Evolutionary conservation across 2,113 vertebrate species (phyloP).

Genomic region (Sinocyclocheilus anophthalmus): DNA sequence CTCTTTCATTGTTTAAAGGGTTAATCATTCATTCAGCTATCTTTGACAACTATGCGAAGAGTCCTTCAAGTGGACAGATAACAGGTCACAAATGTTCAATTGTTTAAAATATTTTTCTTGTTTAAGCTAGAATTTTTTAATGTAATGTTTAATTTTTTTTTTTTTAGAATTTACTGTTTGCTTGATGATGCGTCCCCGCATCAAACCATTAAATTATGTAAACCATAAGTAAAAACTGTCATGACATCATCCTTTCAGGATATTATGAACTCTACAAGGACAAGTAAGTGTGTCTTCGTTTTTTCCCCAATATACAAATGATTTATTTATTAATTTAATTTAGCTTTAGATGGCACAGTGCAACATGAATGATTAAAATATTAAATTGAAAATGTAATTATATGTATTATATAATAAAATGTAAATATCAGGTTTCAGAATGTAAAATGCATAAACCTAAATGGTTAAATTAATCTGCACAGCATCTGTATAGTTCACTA

Average conservation of each 20-base stretch:
- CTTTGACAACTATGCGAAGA: conserved; percentile 2
- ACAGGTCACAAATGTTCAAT: not conserved
- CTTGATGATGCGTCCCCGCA: not conserved
- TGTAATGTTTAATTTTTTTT: not conserved
- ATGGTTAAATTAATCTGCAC: not conserved
- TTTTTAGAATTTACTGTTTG: not conserved
- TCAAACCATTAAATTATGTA: not conserved
- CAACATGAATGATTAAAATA: not conserved
- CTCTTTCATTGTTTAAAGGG: conserved; percentile 53
- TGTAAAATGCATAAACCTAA: not conserved
- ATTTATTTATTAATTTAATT: no score
- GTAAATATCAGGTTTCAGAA: not conserved
- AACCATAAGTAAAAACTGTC: not conserved
- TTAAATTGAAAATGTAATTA: not conserved
- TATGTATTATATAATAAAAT: no score
- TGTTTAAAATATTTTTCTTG: not conserved
- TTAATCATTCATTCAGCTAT: conserved; percentile 54
- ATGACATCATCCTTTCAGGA: not conserved
- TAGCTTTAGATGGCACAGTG: not conserved
- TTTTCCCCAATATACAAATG: not conserved
- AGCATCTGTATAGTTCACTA: not conserved
- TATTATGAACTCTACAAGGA: not conserved
- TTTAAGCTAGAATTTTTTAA: not conserved
- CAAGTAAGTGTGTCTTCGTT: not conserved
- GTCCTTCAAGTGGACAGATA: conserved; percentile 27